Conservation (phyloP, 2,888 invertebrate genomes). For the Drosophila ezoana region DNA sequence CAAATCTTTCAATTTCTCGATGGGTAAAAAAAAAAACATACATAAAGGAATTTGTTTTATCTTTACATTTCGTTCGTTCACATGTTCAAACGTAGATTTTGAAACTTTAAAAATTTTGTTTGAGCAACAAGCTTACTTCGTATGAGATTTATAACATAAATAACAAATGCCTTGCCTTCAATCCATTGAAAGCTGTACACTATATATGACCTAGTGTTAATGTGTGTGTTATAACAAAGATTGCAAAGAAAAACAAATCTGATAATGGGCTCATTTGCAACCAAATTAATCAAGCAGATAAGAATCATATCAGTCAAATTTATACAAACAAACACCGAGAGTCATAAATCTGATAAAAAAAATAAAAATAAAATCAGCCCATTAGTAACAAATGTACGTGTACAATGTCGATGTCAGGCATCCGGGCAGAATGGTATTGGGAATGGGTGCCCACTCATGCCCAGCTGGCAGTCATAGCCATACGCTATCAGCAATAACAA, state of each 20-base stretch:
- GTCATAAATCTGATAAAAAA: conserved; percentile 41
- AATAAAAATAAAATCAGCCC: conserved; percentile 1
- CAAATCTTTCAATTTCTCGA: background rate
- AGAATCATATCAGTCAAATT: conserved; percentile 29
- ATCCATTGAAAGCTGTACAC: background rate
- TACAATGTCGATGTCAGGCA: background rate
- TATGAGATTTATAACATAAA: background rate
- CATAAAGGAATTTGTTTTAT: background rate
- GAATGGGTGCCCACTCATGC: background rate
- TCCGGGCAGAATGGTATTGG: background rate
- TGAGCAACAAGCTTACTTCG: too few species aligned
- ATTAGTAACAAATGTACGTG: conserved; percentile 13
- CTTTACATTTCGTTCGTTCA: too few species aligned
- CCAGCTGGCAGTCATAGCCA: conserved; percentile 17
- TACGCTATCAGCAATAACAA: conserved; percentile 2
- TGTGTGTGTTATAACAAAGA: background rate
- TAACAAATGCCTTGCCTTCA: conserved; percentile 2
- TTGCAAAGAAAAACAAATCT: background rate
- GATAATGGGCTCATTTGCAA: conserved; percentile 42
- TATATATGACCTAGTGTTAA: background rate
- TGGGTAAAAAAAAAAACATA: background rate
- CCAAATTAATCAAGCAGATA: conserved; percentile 34
- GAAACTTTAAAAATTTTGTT: too few species aligned
- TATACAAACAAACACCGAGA: conserved; percentile 10
- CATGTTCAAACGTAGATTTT: too few species aligned